phyloP scores from a whole-genome alignment of 2,113 vertebrate species.

The Varanus komodoensis region DNA sequence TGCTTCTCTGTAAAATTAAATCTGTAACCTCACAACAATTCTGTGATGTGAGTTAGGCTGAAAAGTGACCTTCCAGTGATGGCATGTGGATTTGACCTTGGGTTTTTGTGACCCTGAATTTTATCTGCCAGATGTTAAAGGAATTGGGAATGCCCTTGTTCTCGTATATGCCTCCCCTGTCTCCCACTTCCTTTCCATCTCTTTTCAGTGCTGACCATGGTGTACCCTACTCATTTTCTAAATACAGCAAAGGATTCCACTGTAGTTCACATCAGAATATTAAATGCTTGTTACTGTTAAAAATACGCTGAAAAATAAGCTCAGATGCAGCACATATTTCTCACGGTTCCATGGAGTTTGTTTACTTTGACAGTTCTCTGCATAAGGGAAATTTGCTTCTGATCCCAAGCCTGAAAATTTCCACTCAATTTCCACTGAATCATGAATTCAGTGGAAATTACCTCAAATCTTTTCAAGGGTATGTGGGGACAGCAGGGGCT shows the following conservation, averaged over 20 bases:
- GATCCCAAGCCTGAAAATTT: conserved; percentile 8
- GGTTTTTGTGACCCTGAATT: background rate
- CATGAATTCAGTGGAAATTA: background rate
- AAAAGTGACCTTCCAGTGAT: background rate
- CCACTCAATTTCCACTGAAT: too few species aligned
- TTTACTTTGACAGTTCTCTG: conserved; percentile 34
- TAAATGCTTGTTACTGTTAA: conserved; percentile 14
- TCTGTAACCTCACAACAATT: background rate
- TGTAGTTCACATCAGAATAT: conserved; percentile 17
- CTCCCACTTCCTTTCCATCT: too few species aligned
- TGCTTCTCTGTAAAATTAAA: too few species aligned
- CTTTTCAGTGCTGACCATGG: background rate
- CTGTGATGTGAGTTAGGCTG: background rate
- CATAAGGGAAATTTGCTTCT: conserved; percentile 17
- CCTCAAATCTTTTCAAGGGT: background rate
- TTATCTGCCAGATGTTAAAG: background rate
- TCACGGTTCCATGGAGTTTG: conserved; percentile 31
- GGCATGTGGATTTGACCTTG: background rate
- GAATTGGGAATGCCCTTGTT: background rate
- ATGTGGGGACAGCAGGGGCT: background rate
- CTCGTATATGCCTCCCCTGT: background rate
- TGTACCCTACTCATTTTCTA: background rate
- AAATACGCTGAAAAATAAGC: conserved; percentile 22
- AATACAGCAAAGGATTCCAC: background rate
- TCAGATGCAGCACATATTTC: conserved; percentile 23